Base-by-base conservation (phyloP, 2,888 invertebrate species). In the Synanthedon andrenaeformis region DNA sequence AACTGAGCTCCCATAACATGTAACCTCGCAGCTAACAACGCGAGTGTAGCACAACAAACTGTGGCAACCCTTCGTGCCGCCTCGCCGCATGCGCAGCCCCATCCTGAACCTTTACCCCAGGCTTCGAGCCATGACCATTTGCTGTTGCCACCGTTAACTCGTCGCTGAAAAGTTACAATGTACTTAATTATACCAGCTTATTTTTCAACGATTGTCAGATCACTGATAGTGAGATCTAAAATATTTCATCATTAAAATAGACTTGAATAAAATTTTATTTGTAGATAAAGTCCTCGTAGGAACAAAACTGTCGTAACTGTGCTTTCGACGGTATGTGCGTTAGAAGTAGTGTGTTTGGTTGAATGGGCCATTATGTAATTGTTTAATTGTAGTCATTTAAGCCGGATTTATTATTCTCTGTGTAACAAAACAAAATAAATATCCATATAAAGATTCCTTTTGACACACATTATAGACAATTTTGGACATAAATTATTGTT, bases 1-100 rank as follows among this genome's bases (percentile, higher is more conserved):
- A 98, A 88, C 83, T 97, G 96, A 0, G 97, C 96, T 13, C 98
- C 98, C 98, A 98, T 98, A 55, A 98, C 94, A 75, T 96, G 94
- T 55, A 98, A 90, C 58, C 98, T 89, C 3, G 93, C 92, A 49
- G 96, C 89, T 52, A 98, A 88, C 50, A 98, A 89, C 51, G 93
- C 91, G 51, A 95, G 80, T 0, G 96, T 95, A 51, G 94, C 93
- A 60, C 92, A 90, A 58, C 92, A 92, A 23, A 98, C 90, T n/a
- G 95, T 93, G 42, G 90, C 89, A 54, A 96, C 89, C 52, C 98
- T 89, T 58, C 94, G 92, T 52, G 92, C 91, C 50, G 92, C 92
- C 70, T 92, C 92, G 57, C 91, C 89, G 52, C 84, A 82, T 0
- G 85, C 85, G 55, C 76, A 79, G 35, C 84, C 82, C 85, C 85